Conservation (phyloP, 2,113 vertebrate genomes). For the Spea multiplicata region DNA sequence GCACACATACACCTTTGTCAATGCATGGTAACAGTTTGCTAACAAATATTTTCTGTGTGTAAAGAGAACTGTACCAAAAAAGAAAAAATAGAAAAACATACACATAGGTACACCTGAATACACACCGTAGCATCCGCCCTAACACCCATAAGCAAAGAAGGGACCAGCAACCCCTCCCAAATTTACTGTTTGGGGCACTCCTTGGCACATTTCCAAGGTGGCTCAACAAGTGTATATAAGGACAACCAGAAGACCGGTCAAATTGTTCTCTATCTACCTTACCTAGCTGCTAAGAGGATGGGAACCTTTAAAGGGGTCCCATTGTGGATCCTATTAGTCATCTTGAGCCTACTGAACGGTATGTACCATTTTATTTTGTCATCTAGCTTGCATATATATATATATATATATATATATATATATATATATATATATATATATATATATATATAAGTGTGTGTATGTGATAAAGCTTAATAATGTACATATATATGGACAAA, state of each 20-base stretch:
- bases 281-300: conserved; percentile 21
- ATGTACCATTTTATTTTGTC: neutral
- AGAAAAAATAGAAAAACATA: neutral
- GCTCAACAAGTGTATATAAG: conserved; percentile 37
- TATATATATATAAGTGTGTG: no score
- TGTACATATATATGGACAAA: no score
- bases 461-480: no score
- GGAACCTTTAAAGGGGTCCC: conserved; percentile 39
- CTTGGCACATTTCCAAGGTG: conserved; percentile 10
- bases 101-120: neutral
- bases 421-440: no score
- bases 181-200: conserved; percentile 32
- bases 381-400: no score
- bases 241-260: conserved; percentile 8
- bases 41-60: neutral
- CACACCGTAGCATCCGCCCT: conserved; percentile 23
- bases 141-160: conserved; percentile 1
- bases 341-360: conserved; percentile 26
- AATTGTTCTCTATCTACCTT: conserved; percentile 5
- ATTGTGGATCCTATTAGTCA: conserved; percentile 36
- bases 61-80: neutral
- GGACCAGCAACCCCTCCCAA: conserved; percentile 23
- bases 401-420: no score
- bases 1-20: neutral
- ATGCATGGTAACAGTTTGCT: neutral